A percentile compares a stretch with the other conserved stretches of the same genome.
Conservation (phyloP, 2,113 vertebrate genomes). For the Odocoileus hemionus region DNA sequence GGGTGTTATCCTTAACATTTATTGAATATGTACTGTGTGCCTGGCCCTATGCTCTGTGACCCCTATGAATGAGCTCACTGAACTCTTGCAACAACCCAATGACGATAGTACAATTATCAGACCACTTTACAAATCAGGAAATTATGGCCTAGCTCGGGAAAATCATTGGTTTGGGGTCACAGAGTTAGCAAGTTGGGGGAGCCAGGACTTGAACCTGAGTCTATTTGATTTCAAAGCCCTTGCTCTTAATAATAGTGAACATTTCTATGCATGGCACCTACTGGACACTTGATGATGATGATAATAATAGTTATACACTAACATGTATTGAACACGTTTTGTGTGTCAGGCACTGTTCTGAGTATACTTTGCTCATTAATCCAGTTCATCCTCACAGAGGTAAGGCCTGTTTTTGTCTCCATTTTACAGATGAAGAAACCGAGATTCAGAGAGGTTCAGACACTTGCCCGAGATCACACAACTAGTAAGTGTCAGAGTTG, state of each 20-base stretch:
- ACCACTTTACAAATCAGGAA: neutral
- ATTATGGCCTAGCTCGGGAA: neutral
- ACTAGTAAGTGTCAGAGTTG: conserved; percentile 65
- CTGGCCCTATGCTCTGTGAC: neutral
- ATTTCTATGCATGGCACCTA: neutral
- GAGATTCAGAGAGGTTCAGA: conserved; percentile 74
- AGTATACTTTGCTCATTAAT: neutral
- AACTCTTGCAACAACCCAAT: neutral
- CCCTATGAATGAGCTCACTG: neutral
- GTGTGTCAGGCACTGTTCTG: neutral
- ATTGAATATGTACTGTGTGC: neutral
- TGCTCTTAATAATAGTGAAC: neutral
- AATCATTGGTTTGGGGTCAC: neutral
- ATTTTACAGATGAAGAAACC: conserved; percentile 73
- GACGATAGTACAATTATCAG: neutral
- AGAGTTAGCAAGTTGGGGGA: neutral
- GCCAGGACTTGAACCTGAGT: neutral
- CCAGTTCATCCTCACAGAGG: neutral
- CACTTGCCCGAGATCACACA: conserved; percentile 56
- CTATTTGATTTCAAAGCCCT: neutral
- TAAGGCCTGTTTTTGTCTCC: conserved; percentile 58
- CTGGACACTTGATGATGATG: neutral
- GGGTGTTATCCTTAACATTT: neutral
- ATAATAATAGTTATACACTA: neutral
- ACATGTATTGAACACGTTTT: neutral